Evolutionary conservation across 2,888 invertebrate genomes (phyloP).

Genomic region (Acronicta aceris): DNA sequence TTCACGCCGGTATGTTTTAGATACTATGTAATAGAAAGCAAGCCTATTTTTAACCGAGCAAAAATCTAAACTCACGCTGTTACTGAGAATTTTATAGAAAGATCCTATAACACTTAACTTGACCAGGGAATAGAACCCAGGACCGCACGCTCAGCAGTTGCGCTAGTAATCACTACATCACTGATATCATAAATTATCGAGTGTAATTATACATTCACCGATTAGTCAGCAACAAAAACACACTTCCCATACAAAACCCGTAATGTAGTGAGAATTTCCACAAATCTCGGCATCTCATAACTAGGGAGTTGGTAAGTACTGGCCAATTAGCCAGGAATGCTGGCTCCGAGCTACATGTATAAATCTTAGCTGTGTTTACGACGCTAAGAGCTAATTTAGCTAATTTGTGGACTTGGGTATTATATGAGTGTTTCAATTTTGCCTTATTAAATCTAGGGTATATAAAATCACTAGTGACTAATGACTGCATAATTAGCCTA

Average conservation of each 20-base stretch:
- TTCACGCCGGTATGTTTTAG: too few species aligned
- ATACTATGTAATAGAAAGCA: too few species aligned
- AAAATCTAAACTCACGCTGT: too few species aligned
- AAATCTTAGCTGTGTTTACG: constrained; percentile 1
- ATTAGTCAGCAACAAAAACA: not conserved
- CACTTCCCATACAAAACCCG: not conserved
- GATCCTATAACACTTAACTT: too few species aligned
- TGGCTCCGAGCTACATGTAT: not conserved
- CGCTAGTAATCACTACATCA: too few species aligned
- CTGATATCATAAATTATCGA: too few species aligned
- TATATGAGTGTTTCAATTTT: not conserved
- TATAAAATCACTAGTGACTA: too few species aligned
- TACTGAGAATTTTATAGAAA: too few species aligned
- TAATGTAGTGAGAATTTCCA: constrained; percentile 2
- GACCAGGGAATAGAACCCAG: too few species aligned
- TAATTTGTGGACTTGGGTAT: not conserved
- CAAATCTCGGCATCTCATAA: constrained; percentile 1
- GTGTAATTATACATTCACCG: not conserved
- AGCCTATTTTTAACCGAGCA: too few species aligned
- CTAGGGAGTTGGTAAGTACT: not conserved
- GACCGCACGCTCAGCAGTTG: too few species aligned
- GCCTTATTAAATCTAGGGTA: not conserved
- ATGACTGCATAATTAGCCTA: too few species aligned
- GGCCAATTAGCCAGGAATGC: not conserved
- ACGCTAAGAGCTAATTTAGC: constrained; percentile 2